Base-by-base conservation (phyloP, 1,140 invertebrate species). In the Glossosoma conforme region DNA sequence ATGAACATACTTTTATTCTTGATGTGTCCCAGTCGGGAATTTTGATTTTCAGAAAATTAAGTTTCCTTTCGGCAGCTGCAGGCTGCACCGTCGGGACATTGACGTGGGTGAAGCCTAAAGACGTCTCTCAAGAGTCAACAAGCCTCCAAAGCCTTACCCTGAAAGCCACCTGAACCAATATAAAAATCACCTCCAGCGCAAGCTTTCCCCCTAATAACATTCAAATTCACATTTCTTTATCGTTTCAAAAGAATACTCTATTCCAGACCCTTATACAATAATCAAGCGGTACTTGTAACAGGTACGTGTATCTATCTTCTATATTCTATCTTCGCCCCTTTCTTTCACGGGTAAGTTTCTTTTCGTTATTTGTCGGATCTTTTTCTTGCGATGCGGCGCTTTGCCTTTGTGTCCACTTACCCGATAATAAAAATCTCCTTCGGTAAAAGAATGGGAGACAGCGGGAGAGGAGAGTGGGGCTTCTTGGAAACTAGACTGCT, bases 391-490 rank as follows among this genome's bases (percentile, higher is more conserved):
- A 48, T 54, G 33, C 52, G 28, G 38, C 28, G 52, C 37, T 37
- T 46, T 47, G 52, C 45, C 52, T 54, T 54, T 54, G 52, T 54
- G 52, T 54, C 52, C 52, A 54, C 44, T 48, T 53, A 53, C 45
- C 45, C 40, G 52, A 54, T 54, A 54, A 54, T 54, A 54, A 54
- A 54, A 49, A 54, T 54, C 52, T 54, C 45, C 52, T 54, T 30
- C 28, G 32, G 44, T 47, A 24, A 45, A 43, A 48, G 52, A 44
- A 46, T 43, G 20, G 42, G 52, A 43, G 45, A 48, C 52, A 44
- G 14, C n/a, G n/a, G 10, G 42, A 22, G 24, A 25, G 41, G 52
- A 47, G 24, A 37, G 17, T 37, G 45, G 33, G 17, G 24, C 15
- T 20, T 18, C 36, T 38, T 15, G 3, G 10, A 3, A 17, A 2